Evolutionary conservation across 2,113 vertebrate species (phyloP).

Genomic region (Copsychus sechellarum): DNA sequence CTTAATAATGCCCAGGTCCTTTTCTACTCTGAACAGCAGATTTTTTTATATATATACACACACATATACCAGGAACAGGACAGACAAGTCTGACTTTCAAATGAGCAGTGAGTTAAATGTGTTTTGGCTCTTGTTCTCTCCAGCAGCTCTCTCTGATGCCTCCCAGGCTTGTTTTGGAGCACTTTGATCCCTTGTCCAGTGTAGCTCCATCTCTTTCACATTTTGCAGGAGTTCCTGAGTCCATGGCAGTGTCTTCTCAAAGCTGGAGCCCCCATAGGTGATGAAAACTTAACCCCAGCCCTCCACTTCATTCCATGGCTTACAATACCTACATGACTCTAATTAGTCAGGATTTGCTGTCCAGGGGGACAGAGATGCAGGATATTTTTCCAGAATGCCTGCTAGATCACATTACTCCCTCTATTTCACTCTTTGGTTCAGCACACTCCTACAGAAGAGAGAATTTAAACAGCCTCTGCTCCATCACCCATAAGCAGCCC

Average conservation of each 20-base stretch:
- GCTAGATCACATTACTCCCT: not conserved
- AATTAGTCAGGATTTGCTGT: not conserved
- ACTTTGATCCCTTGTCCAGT: not conserved
- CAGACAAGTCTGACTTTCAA: not conserved
- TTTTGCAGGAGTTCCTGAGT: not conserved
- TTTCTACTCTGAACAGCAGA: not conserved
- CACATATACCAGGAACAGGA: not conserved
- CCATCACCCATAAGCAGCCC: not conserved
- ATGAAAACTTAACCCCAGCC: not conserved
- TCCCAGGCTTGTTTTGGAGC: not conserved
- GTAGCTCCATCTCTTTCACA: not conserved
- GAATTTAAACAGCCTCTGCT: not conserved
- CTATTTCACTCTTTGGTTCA: not conserved
- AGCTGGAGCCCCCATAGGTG: not conserved
- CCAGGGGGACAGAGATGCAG: not conserved
- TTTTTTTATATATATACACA: not conserved
- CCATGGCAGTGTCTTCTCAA: not conserved
- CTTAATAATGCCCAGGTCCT: not conserved
- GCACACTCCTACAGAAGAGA: not conserved
- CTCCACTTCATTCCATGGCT: not conserved
- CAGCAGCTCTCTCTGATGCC: not conserved
- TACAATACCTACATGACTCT: not conserved
- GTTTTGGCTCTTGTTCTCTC: not conserved
- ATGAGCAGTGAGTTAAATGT: not conserved
- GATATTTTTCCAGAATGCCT: not conserved